Conservation (phyloP, 2,113 vertebrate species). For the Uropsilus gracilis region DNA sequence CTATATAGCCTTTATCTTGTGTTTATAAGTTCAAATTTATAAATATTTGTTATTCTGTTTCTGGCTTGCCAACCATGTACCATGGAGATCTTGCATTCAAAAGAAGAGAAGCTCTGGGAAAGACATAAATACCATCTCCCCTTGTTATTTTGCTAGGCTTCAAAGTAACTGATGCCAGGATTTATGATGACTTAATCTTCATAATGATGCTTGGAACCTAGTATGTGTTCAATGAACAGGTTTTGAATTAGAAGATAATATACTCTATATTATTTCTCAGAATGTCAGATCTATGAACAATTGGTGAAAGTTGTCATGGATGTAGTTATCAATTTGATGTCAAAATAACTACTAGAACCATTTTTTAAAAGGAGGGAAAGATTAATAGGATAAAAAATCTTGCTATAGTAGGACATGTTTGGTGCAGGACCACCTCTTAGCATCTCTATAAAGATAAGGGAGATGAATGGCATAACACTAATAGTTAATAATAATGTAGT, state of each 20-base stretch:
- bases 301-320: background rate
- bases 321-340: background rate
- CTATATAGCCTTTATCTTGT: background rate
- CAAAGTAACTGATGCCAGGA: background rate
- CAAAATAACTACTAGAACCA: background rate
- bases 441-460: background rate
- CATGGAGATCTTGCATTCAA: background rate
- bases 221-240: background rate
- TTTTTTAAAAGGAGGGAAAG: background rate
- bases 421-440: background rate
- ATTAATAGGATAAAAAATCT: background rate
- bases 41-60: background rate
- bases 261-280: background rate
- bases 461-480: background rate
- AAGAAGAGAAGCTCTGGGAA: background rate
- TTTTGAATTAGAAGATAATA: conserved; percentile 9
- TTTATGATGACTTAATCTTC: conserved; percentile 13
- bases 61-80: background rate
- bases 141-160: background rate
- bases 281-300: background rate
- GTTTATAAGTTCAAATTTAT: background rate
- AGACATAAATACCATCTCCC: background rate
- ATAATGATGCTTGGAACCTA: background rate
- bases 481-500: background rate
- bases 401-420: background rate